Conservation (phyloP, 92 coral and sea anemone species). For the Zoanthus sansibaricus region DNA sequence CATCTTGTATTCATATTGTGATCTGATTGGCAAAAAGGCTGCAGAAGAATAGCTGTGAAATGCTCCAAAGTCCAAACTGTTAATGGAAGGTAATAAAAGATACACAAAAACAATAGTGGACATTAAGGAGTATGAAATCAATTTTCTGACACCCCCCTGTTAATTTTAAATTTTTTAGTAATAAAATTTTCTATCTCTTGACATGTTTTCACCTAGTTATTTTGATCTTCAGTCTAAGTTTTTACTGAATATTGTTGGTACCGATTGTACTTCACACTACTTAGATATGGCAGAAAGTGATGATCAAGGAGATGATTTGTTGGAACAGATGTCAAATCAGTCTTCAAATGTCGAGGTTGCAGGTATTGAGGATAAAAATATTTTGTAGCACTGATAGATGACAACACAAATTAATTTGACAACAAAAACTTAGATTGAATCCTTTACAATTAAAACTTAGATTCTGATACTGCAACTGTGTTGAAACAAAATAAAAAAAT, state of each 20-base stretch:
- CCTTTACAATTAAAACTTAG: conserved; percentile 1
- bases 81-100: not conserved
- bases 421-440: not conserved
- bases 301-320: not conserved
- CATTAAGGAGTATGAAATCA: conserved; percentile 3
- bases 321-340: conserved; percentile 5
- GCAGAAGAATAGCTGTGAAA: not conserved
- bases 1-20: not conserved
- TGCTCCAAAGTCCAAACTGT: not conserved
- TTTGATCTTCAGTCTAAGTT: not conserved
- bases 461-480: not conserved
- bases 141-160: too few species aligned
- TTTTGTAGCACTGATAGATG: not conserved
- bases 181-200: not conserved
- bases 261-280: not conserved
- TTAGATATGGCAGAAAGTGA: not conserved
- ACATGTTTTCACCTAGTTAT: not conserved
- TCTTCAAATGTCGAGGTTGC: conserved; percentile 3
- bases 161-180: too few species aligned
- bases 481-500: not conserved
- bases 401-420: conserved; percentile 2
- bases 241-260: conserved; percentile 14
- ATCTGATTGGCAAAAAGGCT: not conserved
- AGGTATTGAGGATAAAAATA: not conserved
- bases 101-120: not conserved